These are phyloP conservation scores for Pseudobourletiella spinata DNA, from an alignment of 1,140 invertebrate genomes.

Conservation along the genomic window DNA sequence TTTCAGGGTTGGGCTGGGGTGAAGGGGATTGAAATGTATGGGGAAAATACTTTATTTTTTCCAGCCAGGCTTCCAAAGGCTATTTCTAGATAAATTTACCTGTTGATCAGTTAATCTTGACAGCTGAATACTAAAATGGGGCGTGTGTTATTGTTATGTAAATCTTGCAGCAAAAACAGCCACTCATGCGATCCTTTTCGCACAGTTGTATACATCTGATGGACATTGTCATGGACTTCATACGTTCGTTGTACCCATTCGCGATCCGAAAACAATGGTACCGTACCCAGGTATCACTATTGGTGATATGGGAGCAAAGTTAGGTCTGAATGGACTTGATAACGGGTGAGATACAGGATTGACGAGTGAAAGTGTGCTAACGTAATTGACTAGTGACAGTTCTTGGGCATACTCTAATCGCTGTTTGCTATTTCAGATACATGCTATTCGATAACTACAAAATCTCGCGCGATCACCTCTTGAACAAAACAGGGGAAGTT, in stretches of 20 bases:
- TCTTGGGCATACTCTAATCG: too few species aligned
- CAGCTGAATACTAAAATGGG: too few species aligned
- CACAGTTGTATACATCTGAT: constrained; percentile 55
- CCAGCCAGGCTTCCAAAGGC: too few species aligned
- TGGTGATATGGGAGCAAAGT: constrained; percentile 79
- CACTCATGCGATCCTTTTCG: constrained; percentile 51
- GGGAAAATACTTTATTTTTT: too few species aligned
- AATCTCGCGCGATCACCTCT: constrained; percentile 46
- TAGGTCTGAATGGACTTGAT: constrained; percentile 77
- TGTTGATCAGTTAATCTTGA: too few species aligned
- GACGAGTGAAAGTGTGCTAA: neutral
- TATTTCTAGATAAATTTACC: too few species aligned
- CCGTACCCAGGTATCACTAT: constrained; percentile 56
- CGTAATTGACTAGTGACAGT: neutral
- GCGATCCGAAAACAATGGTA: constrained; percentile 62
- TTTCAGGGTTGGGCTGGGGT: too few species aligned
- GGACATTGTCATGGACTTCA: constrained; percentile 76
- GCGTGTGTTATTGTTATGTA: too few species aligned
- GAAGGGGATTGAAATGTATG: too few species aligned
- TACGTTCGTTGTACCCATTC: constrained; percentile 69
- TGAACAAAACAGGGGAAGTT: constrained; percentile 53
- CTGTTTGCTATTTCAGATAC: too few species aligned
- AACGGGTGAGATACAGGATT: constrained; percentile 51
- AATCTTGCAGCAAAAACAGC: constrained; percentile 47
- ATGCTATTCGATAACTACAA: constrained; percentile 48